These are phyloP conservation scores for Neosalanx taihuensis DNA, from an alignment of 2,797 vertebrate genomes.

Conservation along the genomic window DNA sequence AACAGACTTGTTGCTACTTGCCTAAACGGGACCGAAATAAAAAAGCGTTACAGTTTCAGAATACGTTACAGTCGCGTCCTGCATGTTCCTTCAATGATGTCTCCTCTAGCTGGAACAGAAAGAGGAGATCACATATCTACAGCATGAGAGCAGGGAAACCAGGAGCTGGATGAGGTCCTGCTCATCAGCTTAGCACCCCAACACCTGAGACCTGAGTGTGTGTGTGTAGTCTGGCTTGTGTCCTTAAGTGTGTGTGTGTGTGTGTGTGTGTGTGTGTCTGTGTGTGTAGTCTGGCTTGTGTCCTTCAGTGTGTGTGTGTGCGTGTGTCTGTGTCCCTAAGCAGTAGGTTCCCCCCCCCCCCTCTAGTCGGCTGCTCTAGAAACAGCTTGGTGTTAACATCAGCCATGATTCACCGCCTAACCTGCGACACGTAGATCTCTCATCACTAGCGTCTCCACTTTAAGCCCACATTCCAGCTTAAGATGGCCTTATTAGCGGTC, in stretches of 20 bases:
- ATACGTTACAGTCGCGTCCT: no score
- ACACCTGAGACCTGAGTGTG: slow-evolving; percentile 38
- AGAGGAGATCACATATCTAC: no score
- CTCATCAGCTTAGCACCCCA: slow-evolving; percentile 21
- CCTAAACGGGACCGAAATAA: no score
- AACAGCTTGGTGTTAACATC: background rate
- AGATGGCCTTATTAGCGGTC: slow-evolving; percentile 32
- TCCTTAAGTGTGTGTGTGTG: background rate
- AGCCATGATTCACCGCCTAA: background rate
- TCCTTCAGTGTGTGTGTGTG: background rate
- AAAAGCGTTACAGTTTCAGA: no score
- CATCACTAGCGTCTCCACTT: slow-evolving; percentile 41
- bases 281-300: no score
- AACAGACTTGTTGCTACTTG: no score
- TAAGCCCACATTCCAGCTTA: slow-evolving; percentile 36
- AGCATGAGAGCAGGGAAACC: no score
- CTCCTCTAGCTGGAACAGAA: no score
- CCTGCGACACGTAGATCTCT: slow-evolving; percentile 13
- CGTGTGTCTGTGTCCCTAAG: background rate
- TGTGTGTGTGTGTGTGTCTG: background rate
- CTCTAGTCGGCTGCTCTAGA: background rate
- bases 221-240: background rate
- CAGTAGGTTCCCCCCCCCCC: background rate
- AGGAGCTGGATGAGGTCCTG: no score
- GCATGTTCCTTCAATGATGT: no score